Percentiles rank a stretch among this genome's conserved stretches.
Conservation (phyloP, 2,113 vertebrate species). For the Macrotus californicus region DNA sequence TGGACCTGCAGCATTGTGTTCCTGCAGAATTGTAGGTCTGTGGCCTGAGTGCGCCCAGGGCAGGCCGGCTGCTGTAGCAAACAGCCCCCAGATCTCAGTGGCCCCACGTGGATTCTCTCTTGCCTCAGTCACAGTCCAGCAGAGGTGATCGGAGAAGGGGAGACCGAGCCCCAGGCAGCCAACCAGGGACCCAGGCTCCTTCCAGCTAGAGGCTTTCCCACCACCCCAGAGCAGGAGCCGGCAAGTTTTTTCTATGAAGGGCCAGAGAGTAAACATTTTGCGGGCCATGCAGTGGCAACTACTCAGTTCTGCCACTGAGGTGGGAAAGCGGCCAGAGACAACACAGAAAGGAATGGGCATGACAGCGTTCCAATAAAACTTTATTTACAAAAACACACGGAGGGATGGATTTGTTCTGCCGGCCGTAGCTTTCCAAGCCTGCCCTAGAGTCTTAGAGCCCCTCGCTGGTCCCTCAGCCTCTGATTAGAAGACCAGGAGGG, state of each 20-base stretch:
- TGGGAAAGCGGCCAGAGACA: neutral
- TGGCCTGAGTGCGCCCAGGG: neutral
- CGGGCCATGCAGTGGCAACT: accelerated
- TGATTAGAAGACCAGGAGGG: neutral
- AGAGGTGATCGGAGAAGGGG: neutral
- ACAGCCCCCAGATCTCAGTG: accelerated
- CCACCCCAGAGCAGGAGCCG: neutral
- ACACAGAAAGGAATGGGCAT: accelerated
- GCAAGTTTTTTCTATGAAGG: neutral
- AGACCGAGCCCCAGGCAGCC: neutral
- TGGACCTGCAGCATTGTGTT: accelerated
- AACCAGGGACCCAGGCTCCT: neutral
- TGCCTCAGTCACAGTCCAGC: neutral
- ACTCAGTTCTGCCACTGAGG: neutral
- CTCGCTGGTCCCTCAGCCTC: neutral
- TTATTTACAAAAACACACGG: neutral
- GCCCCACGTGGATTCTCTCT: neutral
- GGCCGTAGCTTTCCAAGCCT: neutral
- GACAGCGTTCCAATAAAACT: neutral
- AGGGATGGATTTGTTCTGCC: neutral
- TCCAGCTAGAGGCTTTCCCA: accelerated
- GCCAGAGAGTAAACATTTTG: neutral
- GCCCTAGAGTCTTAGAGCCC: neutral
- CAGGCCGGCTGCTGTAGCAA: accelerated
- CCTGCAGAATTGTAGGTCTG: neutral